Base-by-base conservation (phyloP, 2,113 vertebrate species). In the Cisticola juncidis region DNA sequence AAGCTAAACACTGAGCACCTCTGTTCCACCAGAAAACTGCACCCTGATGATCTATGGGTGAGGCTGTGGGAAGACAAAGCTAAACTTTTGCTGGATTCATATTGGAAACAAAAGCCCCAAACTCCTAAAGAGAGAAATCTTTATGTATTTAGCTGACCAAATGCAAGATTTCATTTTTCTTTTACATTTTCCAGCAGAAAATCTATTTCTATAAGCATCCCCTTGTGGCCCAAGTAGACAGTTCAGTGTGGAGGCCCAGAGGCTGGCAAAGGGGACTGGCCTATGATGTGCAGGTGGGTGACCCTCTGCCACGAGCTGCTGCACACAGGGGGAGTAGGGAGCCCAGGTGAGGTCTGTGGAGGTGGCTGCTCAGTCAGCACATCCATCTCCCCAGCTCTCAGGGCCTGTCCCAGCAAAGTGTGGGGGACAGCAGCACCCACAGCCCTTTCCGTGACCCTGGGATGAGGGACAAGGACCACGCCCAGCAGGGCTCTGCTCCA, bases 391-490 rank as follows among this genome's bases (percentile, higher is more conserved):
- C 25, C 5, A 2, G 61, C 44, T 79, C 28, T 25, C 64, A 22
- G 50, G 40, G 11, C 66, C 35, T 81, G 72, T 31, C 64, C 66
- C 56, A 57, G 85, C 58, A 56, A 22, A 48, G 53, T 0, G 0
- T 1, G 5, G 47, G 62, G 51, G n/a, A 21, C 40, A 56, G 66
- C 76, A 83, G 76, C 42, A 44, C 47, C 33, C 51, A 1, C 24
- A 44, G 66, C n/a, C 23, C 64, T 66, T 48, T 31, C 38, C 62
- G 0, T 5, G 19, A 3, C 14, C 44, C 61, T 31, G 71, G 50
- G 11, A 9, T 6, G 40, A 74, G 66, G 48, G 35, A 33, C 38
- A 33, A 35, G 53, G 64, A 36, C 18, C 0, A 2, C 0, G 0
- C 26, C 38, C 2, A 10, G 61, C 92, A 50, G 81, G 47, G n/a